Evolutionary conservation across 2,113 vertebrate species (phyloP).

Genomic region (Bufo gargarizans): DNA sequence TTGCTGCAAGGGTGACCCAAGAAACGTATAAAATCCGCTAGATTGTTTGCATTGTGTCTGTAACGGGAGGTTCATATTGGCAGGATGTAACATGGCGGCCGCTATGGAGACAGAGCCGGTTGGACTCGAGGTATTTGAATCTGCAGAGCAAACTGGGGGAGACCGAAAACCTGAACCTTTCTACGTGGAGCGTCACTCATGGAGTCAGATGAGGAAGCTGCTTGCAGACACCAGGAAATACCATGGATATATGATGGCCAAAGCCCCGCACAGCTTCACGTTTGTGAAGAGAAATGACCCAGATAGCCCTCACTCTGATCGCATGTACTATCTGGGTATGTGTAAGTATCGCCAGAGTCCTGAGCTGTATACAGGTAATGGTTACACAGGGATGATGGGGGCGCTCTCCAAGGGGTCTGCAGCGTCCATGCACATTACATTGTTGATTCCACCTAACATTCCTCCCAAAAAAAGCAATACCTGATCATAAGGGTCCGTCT

Average conservation of each 20-base stretch:
- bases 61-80: not conserved
- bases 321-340: conserved; percentile 83
- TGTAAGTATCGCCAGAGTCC: conserved; percentile 26
- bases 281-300: conserved; percentile 81
- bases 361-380: too few species aligned
- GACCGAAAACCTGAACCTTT: conserved; percentile 74
- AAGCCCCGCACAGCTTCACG: conserved; percentile 79
- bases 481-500: too few species aligned
- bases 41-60: too few species aligned
- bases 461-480: too few species aligned
- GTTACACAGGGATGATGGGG: too few species aligned
- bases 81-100: conserved; percentile 83
- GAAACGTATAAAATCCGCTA: too few species aligned
- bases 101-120: conserved; percentile 84
- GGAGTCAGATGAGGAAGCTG: conserved; percentile 82
- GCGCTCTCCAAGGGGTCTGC: too few species aligned
- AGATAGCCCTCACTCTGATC: conserved; percentile 77
- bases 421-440: too few species aligned
- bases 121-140: conserved; percentile 79
- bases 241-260: conserved; percentile 82
- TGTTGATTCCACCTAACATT: too few species aligned
- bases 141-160: conserved; percentile 67
- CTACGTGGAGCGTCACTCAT: conserved; percentile 80
- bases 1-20: too few species aligned
- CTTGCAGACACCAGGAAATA: conserved; percentile 79